Base-by-base conservation (phyloP, 2,888 invertebrate species). In the Steinernema carpocapsae region DNA sequence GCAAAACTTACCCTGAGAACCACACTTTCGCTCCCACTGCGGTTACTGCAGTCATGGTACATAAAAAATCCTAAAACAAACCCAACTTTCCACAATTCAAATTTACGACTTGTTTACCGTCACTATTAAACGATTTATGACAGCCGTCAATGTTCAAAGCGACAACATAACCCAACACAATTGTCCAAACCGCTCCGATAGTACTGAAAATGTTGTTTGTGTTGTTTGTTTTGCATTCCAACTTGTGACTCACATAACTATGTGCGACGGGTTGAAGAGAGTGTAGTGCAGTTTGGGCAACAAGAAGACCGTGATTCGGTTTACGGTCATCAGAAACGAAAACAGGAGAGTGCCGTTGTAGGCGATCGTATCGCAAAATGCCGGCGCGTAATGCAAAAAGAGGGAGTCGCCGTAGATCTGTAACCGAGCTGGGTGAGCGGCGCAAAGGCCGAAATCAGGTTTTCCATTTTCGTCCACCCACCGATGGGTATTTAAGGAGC, bases 251-350 rank as follows among this genome's bases (percentile, higher is more conserved):
- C 43, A 74, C 74, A 42, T 46, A 22, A 43, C 19, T n/a, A 74
- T 74, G 43, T 52, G 42, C 10, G 77, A 37, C 3, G 24, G 29
- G 7, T 42, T 70, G 52, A 77, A 77, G 10, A 77, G 46, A 24
- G 32, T 70, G 14, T 22, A 45, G 42, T 77, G 77, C 17, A 77
- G 6, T 22, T 24, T 24, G 3, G 77, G 76, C 37, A 56, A 12
- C 56, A 77, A 59, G 72, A 77, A 77, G 45, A 77, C 77, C 22
- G 76, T 72, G 19, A 77, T 24, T 10, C 77, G 77, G 70, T 77
- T 77, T 48, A 77, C 42, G 24, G 77, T 77, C 74, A 77, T 43
- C 22, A 77, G 42, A 12, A 72, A 52, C 26, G 77, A 77, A 45
- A 77, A 77, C 51, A 73, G 70, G 14, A 77, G 59, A 14, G 77